Evolutionary conservation across 2,888 invertebrate genomes (phyloP), one percentile per base, ranked within the genome.

Genomic region (Ophion slaviceki): DNA sequence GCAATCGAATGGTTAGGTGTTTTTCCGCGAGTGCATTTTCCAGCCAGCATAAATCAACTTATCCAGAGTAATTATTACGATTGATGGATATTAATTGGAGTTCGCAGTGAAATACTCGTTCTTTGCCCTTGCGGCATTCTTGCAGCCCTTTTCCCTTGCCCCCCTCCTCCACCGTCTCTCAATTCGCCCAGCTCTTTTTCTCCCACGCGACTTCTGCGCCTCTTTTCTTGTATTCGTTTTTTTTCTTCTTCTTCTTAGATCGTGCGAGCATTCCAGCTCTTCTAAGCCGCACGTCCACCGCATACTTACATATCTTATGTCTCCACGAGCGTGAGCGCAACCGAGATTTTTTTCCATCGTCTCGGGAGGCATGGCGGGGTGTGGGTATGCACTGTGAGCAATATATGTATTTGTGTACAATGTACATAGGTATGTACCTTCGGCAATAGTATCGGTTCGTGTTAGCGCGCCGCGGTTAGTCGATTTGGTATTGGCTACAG

Each of bases 181-280:
- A 62, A 75, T 85, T 83, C 71, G 68, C 66, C 71, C 84, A 66
- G 71, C 79, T 87, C 71, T 79, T 83, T 84, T 77, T 86, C 88
- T 84, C 86, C 82, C 84, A 84, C 84, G 68, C 62, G 40, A 79
- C 67, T 83, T 84, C 67, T 86, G 77, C 74, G 82, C 82, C 61
- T 61, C 84, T 85, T 45, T 68, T 86, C 53, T 53, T 53, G 53
- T 53, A 53, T 53, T 53, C 53, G 1, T 14, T 47, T 47, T 47
- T 47, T 14, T 47, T 53, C 11, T 53, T 53, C 11, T 53, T 53
- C 5, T 53, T 53, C 82, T 80, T 62, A 82, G 82, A 88, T 88
- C 90, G 90, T 89, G 89, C 88, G 89, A 90, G 89, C 88, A 91
- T 91, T 90, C 89, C 89, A 85, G 82, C 87, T 86, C 85, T 89